Evolutionary conservation across 2,797 vertebrate genomes (phyloP).

Genomic region (Protonibea diacanthus): DNA sequence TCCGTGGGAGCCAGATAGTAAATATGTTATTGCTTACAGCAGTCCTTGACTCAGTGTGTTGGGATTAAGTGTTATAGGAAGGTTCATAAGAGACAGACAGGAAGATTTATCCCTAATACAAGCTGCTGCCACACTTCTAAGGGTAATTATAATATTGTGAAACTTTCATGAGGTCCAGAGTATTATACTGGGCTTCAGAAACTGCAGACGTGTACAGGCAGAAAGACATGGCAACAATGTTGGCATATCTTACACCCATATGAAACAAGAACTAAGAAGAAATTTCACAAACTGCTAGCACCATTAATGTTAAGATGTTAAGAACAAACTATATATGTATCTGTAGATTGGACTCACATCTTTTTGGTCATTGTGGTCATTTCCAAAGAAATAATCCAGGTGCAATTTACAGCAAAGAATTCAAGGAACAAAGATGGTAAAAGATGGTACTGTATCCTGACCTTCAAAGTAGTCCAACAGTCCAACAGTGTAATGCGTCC

Average conservation of each 20-base stretch:
- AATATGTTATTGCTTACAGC: slow-evolving; percentile 57
- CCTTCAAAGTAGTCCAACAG: not conserved
- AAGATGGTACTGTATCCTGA: too few relatives aligned
- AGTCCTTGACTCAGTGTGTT: slow-evolving; percentile 47
- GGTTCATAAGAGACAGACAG: slow-evolving; percentile 21
- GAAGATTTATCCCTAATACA: slow-evolving; percentile 27
- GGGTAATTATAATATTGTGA: not conserved
- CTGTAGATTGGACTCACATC: not conserved
- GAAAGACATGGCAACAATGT: not conserved
- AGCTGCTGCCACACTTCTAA: slow-evolving; percentile 17
- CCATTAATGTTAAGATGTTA: not conserved
- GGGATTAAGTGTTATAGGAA: slow-evolving; percentile 42
- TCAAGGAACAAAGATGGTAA: too few relatives aligned
- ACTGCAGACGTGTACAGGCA: not conserved
- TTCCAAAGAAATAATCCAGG: not conserved
- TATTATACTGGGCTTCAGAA: not conserved
- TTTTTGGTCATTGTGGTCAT: not conserved
- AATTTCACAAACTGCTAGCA: not conserved
- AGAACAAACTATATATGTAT: too few relatives aligned
- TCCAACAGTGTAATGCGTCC: not conserved
- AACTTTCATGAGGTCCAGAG: slow-evolving; percentile 1
- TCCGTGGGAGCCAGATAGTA: slow-evolving; percentile 55
- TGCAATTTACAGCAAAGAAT: not conserved
- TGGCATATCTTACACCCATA: not conserved
- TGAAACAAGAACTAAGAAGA: not conserved